phyloP scores from a whole-genome alignment of 2,888 invertebrate genomes.

The Nymphalis polychloros region DNA sequence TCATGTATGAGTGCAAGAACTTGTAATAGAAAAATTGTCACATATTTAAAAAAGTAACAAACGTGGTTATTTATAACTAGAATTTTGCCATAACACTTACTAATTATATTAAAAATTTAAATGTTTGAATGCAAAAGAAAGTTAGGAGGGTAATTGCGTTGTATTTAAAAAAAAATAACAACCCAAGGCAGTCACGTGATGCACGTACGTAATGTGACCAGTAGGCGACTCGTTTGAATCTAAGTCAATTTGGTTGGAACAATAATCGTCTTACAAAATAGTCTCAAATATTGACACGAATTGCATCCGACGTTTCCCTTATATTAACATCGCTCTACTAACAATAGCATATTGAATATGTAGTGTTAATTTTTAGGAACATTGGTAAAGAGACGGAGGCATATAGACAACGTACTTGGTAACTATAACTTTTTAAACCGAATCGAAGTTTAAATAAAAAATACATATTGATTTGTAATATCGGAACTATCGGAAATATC shows the following conservation, averaged over 20 bases:
- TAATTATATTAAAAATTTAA: neutral
- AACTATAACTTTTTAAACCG: neutral
- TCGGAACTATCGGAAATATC: neutral
- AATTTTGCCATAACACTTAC: neutral
- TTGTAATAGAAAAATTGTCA: neutral
- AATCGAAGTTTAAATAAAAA: neutral
- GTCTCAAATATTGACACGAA: slow-evolving; percentile 22
- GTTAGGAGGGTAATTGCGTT: too few species aligned
- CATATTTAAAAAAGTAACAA: neutral
- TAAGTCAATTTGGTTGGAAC: neutral
- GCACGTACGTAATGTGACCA: too few species aligned
- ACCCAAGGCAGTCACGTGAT: too few species aligned
- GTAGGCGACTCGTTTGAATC: neutral
- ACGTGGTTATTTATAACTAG: neutral
- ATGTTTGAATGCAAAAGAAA: neutral
- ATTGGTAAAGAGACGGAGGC: slow-evolving; percentile 41
- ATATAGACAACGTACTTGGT: slow-evolving; percentile 26
- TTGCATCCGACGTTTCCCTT: slow-evolving; percentile 25
- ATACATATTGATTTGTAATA: neutral
- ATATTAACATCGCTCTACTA: slow-evolving; percentile 30
- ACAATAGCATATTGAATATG: slow-evolving; percentile 60
- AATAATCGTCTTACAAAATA: neutral
- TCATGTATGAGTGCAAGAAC: slow-evolving; percentile 16
- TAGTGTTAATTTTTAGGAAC: slow-evolving; percentile 59
- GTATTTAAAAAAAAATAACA: too few species aligned